A percentile compares a stretch with the other conserved stretches of the same genome.
phyloP scores from a whole-genome alignment of 1,140 invertebrate genomes.

The Caenorhabditis brenneri region DNA sequence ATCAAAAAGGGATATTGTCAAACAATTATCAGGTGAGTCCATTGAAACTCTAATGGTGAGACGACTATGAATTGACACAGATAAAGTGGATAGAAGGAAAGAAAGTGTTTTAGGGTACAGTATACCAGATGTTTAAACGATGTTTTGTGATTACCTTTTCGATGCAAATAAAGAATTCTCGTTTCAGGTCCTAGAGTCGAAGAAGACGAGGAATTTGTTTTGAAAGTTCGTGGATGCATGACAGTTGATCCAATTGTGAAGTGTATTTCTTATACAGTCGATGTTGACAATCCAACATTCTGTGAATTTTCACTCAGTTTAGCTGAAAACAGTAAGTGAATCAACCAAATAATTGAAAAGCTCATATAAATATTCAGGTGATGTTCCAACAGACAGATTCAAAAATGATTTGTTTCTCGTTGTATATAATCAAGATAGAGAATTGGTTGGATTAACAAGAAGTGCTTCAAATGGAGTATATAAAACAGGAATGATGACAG shows the following conservation, averaged over 20 bases:
- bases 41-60: no score
- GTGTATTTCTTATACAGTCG: slow-evolving; percentile 10
- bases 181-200: not conserved
- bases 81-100: not conserved
- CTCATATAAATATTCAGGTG: not conserved
- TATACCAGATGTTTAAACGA: no score
- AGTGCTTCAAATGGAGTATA: not conserved
- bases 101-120: no score
- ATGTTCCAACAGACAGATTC: not conserved
- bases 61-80: no score
- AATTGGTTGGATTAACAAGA: not conserved
- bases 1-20: slow-evolving; percentile 1
- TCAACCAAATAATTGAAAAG: not conserved
- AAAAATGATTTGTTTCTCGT: slow-evolving; percentile 15
- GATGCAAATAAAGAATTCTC: no score
- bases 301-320: not conserved
- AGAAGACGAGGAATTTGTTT: not conserved
- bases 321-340: not conserved
- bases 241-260: slow-evolving; percentile 1
- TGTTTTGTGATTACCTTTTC: no score
- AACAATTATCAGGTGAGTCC: not conserved
- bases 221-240: slow-evolving; percentile 30
- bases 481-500: slow-evolving; percentile 9
- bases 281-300: not conserved
- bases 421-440: not conserved